These are phyloP conservation scores for Paelopatides confundens DNA, from an alignment of 53 echinoderm and acorn worm genomes.

Conservation along the genomic window DNA sequence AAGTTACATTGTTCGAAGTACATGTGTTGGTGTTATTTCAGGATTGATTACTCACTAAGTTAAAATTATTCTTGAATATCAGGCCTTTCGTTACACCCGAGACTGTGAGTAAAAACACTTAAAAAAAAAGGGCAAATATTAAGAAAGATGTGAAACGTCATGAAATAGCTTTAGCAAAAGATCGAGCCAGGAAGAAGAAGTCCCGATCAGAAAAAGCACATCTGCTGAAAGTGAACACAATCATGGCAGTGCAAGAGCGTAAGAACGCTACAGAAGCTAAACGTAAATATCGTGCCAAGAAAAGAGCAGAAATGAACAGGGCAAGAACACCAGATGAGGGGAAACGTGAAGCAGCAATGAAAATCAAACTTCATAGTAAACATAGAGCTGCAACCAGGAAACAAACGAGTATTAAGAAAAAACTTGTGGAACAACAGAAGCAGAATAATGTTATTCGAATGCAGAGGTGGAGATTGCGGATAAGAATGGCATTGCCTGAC, in stretches of 20 bases:
- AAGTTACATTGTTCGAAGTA: no score
- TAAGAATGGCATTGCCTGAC: no score
- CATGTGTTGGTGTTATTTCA: no score
- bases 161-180: background rate
- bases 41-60: no score
- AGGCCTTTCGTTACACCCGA: background rate
- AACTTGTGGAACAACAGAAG: no score
- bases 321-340: background rate
- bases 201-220: background rate
- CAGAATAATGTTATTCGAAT: no score
- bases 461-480: no score
- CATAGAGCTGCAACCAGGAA: no score
- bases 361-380: no score
- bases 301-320: background rate
- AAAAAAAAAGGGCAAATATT: background rate
- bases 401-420: no score
- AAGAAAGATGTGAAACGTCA: background rate
- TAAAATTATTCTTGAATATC: background rate
- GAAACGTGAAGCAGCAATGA: background rate
- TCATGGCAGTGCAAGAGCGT: background rate
- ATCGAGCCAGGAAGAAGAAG: slow-evolving; percentile 1
- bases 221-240: background rate
- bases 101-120: background rate
- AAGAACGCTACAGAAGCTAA: slow-evolving; percentile 6
- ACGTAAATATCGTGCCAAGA: background rate